Evolutionary conservation across 2,888 invertebrate species (phyloP).

Genomic region (Branchellion lobata): DNA sequence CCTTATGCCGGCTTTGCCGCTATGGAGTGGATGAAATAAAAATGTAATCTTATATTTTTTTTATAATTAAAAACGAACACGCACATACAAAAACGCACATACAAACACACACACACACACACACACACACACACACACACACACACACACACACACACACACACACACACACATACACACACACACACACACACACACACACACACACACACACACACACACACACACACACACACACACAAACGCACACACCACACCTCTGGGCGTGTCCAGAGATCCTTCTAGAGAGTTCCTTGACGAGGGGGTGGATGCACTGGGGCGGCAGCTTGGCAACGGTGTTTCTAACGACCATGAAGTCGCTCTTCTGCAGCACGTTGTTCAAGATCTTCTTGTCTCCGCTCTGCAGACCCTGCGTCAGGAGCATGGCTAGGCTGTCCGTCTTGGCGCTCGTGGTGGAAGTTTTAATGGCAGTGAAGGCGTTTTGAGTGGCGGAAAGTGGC

Average conservation of each 20-base stretch:
- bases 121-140: background rate
- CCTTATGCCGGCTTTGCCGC: slow-evolving; percentile 15
- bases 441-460: slow-evolving; percentile 53
- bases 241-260: slow-evolving; percentile 51
- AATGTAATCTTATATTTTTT: background rate
- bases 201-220: background rate
- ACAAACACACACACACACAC: background rate
- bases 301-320: slow-evolving; percentile 72
- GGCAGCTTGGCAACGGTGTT: slow-evolving; percentile 77
- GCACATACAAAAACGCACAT: background rate
- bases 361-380: slow-evolving; percentile 69
- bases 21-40: background rate
- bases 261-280: slow-evolving; percentile 57
- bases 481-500: background rate
- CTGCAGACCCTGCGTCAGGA: slow-evolving; percentile 79
- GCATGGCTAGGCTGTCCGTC: slow-evolving; percentile 74
- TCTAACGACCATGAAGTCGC: slow-evolving; percentile 71
- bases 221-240: background rate
- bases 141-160: background rate
- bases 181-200: background rate
- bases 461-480: slow-evolving; percentile 9
- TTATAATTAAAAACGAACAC: too few relatives aligned
- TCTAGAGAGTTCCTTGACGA: slow-evolving; percentile 73
- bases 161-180: background rate
- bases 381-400: slow-evolving; percentile 78